Conservation (phyloP, 2,797 vertebrate genomes). For the Sebastes steindachneri region DNA sequence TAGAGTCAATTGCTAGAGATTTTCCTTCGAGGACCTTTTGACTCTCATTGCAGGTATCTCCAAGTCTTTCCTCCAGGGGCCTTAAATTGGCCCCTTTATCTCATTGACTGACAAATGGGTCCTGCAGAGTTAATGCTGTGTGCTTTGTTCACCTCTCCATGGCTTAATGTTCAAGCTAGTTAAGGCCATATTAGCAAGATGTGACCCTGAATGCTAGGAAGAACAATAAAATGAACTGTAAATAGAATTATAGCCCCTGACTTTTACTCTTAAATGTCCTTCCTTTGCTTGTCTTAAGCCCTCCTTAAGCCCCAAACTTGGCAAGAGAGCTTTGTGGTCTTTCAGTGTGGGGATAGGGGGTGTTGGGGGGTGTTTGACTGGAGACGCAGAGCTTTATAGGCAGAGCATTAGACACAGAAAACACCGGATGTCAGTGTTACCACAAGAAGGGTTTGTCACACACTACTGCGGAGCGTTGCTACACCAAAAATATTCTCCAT, state of each 20-base stretch:
- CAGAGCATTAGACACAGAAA: conserved; percentile 42
- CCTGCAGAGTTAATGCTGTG: conserved; percentile 43
- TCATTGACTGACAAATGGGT: conserved; percentile 75
- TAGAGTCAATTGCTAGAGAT: conserved; percentile 39
- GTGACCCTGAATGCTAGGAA: conserved; percentile 75
- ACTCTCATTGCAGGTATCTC: conserved; percentile 58
- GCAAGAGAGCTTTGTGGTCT: conserved; percentile 61
- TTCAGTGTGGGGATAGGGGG: conserved; percentile 28
- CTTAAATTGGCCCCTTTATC: conserved; percentile 62
- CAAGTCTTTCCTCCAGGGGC: conserved; percentile 51
- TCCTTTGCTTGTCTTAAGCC: conserved; percentile 61
- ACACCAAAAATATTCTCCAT: conserved; percentile 25
- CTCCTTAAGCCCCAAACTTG: conserved; percentile 52
- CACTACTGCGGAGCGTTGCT: neutral
- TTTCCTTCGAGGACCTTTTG: conserved; percentile 54
- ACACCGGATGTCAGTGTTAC: conserved; percentile 26
- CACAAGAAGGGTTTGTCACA: conserved; percentile 28
- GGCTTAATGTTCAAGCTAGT: conserved; percentile 63
- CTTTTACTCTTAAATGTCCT: conserved; percentile 70
- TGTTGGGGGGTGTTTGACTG: conserved; percentile 29
- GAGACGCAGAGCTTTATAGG: conserved; percentile 37
- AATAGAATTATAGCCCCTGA: conserved; percentile 75
- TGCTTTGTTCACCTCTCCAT: conserved; percentile 66
- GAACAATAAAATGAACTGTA: conserved; percentile 85
- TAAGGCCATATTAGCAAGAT: conserved; percentile 79